Conservation (phyloP, 2,888 invertebrate species). For the Drosophila gaucha region DNA sequence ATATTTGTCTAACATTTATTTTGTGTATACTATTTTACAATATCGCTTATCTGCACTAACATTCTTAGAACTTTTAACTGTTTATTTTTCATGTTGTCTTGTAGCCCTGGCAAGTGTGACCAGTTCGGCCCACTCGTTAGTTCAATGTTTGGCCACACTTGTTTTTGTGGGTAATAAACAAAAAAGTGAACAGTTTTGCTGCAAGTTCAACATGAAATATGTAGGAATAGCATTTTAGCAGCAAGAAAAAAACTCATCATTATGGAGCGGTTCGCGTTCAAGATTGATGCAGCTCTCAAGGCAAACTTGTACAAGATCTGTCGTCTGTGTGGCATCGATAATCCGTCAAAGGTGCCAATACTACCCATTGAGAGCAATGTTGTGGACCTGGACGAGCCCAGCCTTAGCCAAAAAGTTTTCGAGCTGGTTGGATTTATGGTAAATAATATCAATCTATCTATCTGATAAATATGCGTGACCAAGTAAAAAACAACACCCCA, state of each 20-base stretch:
- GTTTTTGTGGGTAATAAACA: conserved; percentile 60
- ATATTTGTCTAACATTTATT: not conserved
- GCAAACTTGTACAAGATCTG: conserved; percentile 84
- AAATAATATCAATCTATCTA: conserved; percentile 11
- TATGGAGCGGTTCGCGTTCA: conserved; percentile 84
- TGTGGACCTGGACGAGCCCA: conserved; percentile 80
- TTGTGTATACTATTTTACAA: not conserved
- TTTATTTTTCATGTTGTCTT: not conserved
- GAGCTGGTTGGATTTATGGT: conserved; percentile 81
- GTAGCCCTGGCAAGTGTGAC: conserved; percentile 36
- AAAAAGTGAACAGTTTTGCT: conserved; percentile 38
- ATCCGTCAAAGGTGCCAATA: conserved; percentile 81
- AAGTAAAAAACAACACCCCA: not conserved
- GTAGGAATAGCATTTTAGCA: conserved; percentile 24
- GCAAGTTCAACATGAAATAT: conserved; percentile 44
- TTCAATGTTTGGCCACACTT: conserved; percentile 34
- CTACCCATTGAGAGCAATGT: conserved; percentile 54
- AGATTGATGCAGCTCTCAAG: conserved; percentile 83
- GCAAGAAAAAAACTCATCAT: conserved; percentile 16
- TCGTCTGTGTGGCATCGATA: conserved; percentile 84
- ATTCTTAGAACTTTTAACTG: not conserved
- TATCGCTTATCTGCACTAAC: too few species aligned
- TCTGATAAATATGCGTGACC: not conserved
- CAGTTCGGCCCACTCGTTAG: too few species aligned
- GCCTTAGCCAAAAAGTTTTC: conserved; percentile 81